Evolutionary conservation across 2,888 invertebrate genomes (phyloP), one percentile per base, ranked within the genome.

Genomic region (Sclerodermus sp.): DNA sequence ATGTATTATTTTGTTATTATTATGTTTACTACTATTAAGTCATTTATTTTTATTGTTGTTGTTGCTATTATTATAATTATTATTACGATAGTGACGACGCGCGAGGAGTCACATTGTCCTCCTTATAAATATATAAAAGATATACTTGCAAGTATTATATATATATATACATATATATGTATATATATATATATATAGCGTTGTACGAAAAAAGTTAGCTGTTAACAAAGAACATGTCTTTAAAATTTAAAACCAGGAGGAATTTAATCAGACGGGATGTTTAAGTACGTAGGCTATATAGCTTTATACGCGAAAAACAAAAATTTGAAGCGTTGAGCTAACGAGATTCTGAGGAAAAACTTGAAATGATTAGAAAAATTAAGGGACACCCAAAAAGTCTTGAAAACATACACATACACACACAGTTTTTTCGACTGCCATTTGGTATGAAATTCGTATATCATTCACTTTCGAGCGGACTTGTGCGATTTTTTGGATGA

Each of bases 401-500:
- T 23, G 4, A 8, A 8, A n/a, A n/a, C n/a, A n/a, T n/a, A n/a
- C n/a, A n/a, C n/a, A n/a, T n/a, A n/a, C 8, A 23, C 8, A 16
- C 41, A 53, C 50, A 56, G 57, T 62, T 65, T 65, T 23, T 63
- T 63, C 56, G 58, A 72, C 68, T 70, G 71, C 66, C 68, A 68
- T 64, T 66, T 62, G 58, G 55, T 58, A 60, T 55, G 42, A 51
- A 53, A 58, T 55, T 41, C 49, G 51, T 55, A 42, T 56, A 60
- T 39, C 10, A 41, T 46, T 37, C 52, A 56, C 48, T 59, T 58
- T 59, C 61, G 64, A 68, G 57, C 62, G 64, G 57, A 67, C 56
- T 68, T 62, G 68, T 65, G 67, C 66, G 69, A 74, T 68, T 66
- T 71, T 71, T 62, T 48, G 54, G 59, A 55, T 48, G 45, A 47